Conservation (phyloP, 2,797 vertebrate genomes). For the Leptoclinus maculatus region DNA sequence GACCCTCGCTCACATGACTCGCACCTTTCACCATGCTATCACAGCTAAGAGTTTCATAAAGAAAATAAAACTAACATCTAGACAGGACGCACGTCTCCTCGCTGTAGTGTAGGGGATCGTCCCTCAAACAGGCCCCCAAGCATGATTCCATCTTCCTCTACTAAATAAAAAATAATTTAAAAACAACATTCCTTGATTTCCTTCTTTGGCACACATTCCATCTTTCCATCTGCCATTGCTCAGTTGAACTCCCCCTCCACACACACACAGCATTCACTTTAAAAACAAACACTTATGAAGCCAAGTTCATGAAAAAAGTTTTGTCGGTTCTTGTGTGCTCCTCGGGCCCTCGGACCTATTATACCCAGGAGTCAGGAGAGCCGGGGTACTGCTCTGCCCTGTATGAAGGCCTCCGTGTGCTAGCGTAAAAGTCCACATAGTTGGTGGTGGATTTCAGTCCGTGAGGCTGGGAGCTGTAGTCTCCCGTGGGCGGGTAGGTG, state of each 20-base stretch:
- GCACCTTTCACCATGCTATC: constrained; percentile 89
- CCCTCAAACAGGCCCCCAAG: constrained; percentile 70
- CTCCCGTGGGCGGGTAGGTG: constrained; percentile 89
- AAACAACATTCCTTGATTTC: constrained; percentile 84
- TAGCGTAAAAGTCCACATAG: constrained; percentile 98
- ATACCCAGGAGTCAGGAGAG: constrained; percentile 99
- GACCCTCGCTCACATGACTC: constrained; percentile 91
- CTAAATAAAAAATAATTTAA: constrained; percentile 53
- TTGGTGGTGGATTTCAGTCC: constrained; percentile 94
- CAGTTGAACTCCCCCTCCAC: constrained; percentile 63
- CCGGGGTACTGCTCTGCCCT: constrained; percentile 96
- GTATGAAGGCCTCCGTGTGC: constrained; percentile 92
- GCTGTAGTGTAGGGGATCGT: constrained; percentile 48
- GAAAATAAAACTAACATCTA: constrained; percentile 90
- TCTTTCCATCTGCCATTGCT: constrained; percentile 80
- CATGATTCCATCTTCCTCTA: constrained; percentile 83
- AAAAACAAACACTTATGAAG: constrained; percentile 73
- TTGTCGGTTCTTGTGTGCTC: constrained; percentile 32
- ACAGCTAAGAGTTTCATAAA: constrained; percentile 85
- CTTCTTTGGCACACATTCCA: constrained; percentile 90
- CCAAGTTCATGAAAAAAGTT: constrained; percentile 70
- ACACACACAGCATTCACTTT: constrained; percentile 67
- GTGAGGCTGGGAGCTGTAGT: constrained; percentile 91
- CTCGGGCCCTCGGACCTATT: constrained; percentile 79
- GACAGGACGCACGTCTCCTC: constrained; percentile 76